Percentiles rank a stretch among this genome's conserved stretches.
These are phyloP conservation scores for Hemibagrus wyckioides DNA, from an alignment of 2,113 vertebrate species.

Conservation along the genomic window DNA sequence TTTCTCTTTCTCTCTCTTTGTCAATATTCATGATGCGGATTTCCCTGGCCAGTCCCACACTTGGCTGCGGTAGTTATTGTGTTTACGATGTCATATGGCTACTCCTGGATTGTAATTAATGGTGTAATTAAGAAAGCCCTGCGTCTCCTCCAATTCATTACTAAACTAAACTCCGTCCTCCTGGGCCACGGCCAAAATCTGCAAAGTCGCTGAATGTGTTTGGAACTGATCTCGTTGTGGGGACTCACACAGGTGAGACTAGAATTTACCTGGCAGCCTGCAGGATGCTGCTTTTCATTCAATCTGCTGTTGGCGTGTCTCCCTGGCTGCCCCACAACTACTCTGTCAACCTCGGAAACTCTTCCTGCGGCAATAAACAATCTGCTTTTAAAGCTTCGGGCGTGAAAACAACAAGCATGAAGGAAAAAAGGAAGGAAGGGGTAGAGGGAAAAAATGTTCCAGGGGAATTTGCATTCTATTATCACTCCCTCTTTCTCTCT, in stretches of 20 bases:
- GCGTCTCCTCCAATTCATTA: conserved; percentile 61
- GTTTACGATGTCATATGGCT: conserved; percentile 25
- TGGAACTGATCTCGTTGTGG: background rate
- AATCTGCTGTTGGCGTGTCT: background rate
- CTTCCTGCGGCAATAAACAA: conserved; percentile 11
- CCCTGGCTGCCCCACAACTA: background rate
- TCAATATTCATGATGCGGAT: conserved; percentile 41
- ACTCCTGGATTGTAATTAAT: conserved; percentile 59
- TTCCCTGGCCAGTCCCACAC: conserved; percentile 29
- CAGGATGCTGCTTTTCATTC: background rate
- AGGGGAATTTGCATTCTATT: conserved; percentile 21
- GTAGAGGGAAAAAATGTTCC: background rate
- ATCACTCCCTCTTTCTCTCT: background rate
- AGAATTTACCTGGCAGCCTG: background rate
- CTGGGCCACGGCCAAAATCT: background rate
- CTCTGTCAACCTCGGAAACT: background rate
- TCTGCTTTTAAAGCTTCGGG: conserved; percentile 1
- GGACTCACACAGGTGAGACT: background rate
- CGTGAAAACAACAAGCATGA: background rate
- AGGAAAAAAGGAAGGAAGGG: background rate
- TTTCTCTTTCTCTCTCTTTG: background rate
- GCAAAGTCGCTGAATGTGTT: conserved; percentile 2
- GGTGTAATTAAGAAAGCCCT: conserved; percentile 57
- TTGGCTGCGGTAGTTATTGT: conserved; percentile 27
- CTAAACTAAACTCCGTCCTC: conserved; percentile 42